Base-by-base conservation (phyloP, 2,888 invertebrate genomes). In the Subacronicta megacephala region DNA sequence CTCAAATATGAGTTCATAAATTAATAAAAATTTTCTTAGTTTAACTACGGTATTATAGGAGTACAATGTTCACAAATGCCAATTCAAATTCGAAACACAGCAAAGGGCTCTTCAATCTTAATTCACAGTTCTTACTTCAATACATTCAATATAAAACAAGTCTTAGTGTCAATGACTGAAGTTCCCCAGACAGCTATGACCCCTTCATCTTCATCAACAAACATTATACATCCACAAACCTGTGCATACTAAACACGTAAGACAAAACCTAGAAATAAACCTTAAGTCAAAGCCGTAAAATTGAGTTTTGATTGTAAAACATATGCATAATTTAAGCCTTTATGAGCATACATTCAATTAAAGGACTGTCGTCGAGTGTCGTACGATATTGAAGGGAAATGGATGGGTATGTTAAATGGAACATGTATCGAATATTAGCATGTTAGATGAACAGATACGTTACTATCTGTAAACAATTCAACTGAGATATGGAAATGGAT, bases 331-430 rank as follows among this genome's bases (percentile, higher is more conserved):
- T 82, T 82, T 79, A 80, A 66, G 68, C 78, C 75, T 81, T 85
- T 82, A 82, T 80, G 80, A 80, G 76, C 80, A 77, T 76, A 81
- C 77, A 83, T 87, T 86, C 83, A 88, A 88, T 88, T 89, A 88
- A 75, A 78, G 77, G 75, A 75, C 77, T 78, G 81, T 84, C 83
- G 73, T 74, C 72, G 69, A 64, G 63, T 50, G 46, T 57, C 58
- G 60, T 57, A 67, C 70, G 74, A 72, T 72, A 77, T 75, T 72
- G 72, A 75, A 68, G 68, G 73, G 62, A 62, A 71, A 68, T 74
- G 61, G 66, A 75, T 72, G 62, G 60, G 42, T 62, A 50, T 42
- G 65, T 69, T 72, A 68, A 66, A 65, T 64, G 55, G 67, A 58
- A 59, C 56, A 62, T 49, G 51, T 67, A 62, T 50, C 35, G 61